These are phyloP conservation scores for Camponotus floridanus DNA, from an alignment of 1,140 invertebrate species.

Conservation along the genomic window DNA sequence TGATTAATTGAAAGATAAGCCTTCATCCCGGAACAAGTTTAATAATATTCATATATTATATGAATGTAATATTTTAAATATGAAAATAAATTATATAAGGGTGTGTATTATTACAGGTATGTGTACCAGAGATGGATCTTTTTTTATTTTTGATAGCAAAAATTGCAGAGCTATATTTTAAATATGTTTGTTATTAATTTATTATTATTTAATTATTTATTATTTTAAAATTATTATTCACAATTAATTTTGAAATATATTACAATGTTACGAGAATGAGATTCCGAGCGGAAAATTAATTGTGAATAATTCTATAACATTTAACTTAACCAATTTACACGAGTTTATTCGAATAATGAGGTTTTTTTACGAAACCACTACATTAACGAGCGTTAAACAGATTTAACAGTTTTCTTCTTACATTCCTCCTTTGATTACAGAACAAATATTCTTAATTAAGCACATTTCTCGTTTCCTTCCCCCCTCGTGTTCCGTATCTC, in stretches of 20 bases:
- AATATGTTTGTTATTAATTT: no score
- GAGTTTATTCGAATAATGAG: constrained; percentile 5
- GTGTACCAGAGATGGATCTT: no score
- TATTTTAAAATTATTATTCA: no score
- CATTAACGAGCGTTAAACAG: background rate
- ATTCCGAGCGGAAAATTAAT: background rate
- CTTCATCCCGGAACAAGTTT: no score
- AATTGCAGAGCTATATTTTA: no score
- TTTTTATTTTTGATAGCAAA: no score
- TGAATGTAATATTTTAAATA: background rate
- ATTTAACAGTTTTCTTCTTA: constrained; percentile 20
- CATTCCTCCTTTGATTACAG: constrained; percentile 35
- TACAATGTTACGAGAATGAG: background rate
- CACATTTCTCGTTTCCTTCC: constrained; percentile 28
- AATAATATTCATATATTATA: background rate
- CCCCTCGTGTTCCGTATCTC: constrained; percentile 2
- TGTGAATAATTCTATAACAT: no score
- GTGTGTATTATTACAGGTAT: no score
- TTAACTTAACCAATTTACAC: background rate
- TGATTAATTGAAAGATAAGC: background rate
- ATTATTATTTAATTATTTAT: no score
- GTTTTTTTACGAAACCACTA: background rate
- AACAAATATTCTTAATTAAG: constrained; percentile 60
- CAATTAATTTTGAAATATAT: background rate
- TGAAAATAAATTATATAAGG: background rate